phyloP scores from a whole-genome alignment of 2,797 vertebrate genomes.

The Heterohyrax brucei region DNA sequence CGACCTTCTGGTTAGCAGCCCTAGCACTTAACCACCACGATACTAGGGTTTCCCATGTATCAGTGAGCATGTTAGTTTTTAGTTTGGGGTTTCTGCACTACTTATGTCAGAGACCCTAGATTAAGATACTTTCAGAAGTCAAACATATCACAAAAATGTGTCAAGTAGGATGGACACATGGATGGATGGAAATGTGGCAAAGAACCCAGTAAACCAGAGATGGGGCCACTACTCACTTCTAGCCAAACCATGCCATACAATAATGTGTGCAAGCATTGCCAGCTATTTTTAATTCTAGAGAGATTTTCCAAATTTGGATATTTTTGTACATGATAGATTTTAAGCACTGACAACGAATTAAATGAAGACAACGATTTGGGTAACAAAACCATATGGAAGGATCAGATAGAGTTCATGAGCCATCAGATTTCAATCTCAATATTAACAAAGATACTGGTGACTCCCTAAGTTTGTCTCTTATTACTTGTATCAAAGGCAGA shows the following conservation, averaged over 20 bases:
- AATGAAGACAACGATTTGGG: not conserved
- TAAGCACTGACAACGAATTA: slow-evolving; percentile 30
- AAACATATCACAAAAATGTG: not conserved
- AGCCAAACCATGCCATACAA: not conserved
- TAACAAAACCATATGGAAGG: slow-evolving; percentile 26
- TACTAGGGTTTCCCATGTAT: too few relatives aligned
- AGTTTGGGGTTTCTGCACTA: slow-evolving; percentile 11
- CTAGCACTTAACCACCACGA: too few relatives aligned
- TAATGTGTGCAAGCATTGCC: not conserved
- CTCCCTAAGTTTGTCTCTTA: not conserved
- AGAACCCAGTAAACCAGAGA: not conserved
- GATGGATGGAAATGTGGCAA: not conserved
- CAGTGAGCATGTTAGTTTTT: not conserved
- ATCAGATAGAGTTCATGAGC: not conserved
- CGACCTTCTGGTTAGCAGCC: too few relatives aligned
- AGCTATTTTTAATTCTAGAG: not conserved
- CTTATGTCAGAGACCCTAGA: not conserved
- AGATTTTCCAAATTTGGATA: slow-evolving; percentile 45
- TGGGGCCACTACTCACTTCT: not conserved
- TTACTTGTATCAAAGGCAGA: not conserved
- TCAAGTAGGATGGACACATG: not conserved
- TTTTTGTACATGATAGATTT: not conserved
- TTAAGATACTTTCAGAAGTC: not conserved
- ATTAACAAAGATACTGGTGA: not conserved
- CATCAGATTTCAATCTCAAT: not conserved